A percentile compares a stretch with the other conserved stretches of the same genome.
Evolutionary conservation across 2,113 vertebrate species (phyloP).

Genomic region (Rhabdomys dilectus): DNA sequence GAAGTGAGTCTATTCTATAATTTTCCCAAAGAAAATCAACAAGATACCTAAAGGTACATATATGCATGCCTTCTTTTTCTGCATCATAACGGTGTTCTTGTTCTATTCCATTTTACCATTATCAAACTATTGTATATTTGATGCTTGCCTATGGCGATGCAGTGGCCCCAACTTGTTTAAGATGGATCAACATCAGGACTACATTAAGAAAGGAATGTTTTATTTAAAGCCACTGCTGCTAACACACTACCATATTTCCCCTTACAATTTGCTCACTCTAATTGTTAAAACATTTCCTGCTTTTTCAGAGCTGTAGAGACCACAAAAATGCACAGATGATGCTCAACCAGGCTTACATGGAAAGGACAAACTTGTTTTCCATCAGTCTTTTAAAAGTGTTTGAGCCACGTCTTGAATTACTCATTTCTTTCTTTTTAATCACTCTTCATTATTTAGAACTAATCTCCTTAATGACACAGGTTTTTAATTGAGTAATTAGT

Average conservation of each 20-base stretch:
- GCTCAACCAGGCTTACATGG: background rate
- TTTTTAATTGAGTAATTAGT: conserved; percentile 14
- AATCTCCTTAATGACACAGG: background rate
- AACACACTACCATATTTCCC: conserved; percentile 82
- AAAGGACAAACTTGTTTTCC: background rate
- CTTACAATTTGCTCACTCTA: conserved; percentile 85
- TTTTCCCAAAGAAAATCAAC: conserved; percentile 71
- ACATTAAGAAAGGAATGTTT: conserved; percentile 86
- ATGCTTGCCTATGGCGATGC: conserved; percentile 79
- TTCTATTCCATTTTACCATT: conserved; percentile 71
- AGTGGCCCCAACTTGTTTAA: conserved; percentile 75
- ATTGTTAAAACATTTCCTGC: conserved; percentile 84
- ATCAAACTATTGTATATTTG: conserved; percentile 79
- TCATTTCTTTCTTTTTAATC: background rate
- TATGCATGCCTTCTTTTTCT: conserved; percentile 68
- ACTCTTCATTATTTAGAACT: background rate
- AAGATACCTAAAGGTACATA: conserved; percentile 71
- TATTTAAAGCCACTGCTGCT: conserved; percentile 82
- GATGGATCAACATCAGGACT: conserved; percentile 75
- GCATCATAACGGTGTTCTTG: conserved; percentile 64
- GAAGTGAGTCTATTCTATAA: conserved; percentile 66
- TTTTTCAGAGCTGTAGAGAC: conserved; percentile 78
- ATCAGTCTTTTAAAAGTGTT: background rate
- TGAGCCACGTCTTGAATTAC: background rate
- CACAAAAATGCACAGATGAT: conserved; percentile 68